Percentiles rank a stretch among this genome's conserved stretches.
These are phyloP conservation scores for Pelusios castaneus DNA, from an alignment of 2,113 vertebrate species.

Conservation along the genomic window DNA sequence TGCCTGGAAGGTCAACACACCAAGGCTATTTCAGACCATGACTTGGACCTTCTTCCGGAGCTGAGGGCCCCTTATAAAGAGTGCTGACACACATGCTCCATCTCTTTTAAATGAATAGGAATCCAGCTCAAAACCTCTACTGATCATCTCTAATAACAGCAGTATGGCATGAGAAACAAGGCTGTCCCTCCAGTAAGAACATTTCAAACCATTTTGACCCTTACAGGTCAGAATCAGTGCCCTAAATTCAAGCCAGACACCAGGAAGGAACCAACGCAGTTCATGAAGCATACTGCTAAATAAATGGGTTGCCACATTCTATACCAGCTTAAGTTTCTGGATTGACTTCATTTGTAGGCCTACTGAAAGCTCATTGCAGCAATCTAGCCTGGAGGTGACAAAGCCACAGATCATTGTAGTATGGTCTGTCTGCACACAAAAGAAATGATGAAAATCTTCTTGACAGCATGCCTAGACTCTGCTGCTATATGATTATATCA, in stretches of 20 bases:
- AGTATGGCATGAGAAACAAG: not conserved
- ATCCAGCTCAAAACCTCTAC: not conserved
- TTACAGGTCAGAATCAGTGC: not conserved
- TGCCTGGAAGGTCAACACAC: not conserved
- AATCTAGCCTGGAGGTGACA: not conserved
- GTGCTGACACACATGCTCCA: not conserved
- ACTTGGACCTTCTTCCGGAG: not conserved
- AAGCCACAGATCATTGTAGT: not conserved
- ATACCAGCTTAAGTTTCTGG: not conserved
- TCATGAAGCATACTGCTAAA: not conserved
- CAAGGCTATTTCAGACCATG: not conserved
- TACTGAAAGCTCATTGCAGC: not conserved
- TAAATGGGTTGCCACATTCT: fast-evolving
- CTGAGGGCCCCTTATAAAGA: fast-evolving
- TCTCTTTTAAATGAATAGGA: not conserved
- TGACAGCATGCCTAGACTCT: not conserved
- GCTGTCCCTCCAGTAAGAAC: not conserved
- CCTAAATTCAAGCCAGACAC: not conserved
- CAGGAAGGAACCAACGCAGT: not conserved
- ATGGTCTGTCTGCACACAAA: not conserved
- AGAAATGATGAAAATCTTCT: not conserved
- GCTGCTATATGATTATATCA: not conserved
- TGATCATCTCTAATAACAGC: not conserved
- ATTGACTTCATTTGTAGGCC: not conserved
- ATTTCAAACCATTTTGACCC: not conserved